These are phyloP conservation scores for Clarias macrocephalus DNA, from an alignment of 2,113 vertebrate species.

Conservation along the genomic window DNA sequence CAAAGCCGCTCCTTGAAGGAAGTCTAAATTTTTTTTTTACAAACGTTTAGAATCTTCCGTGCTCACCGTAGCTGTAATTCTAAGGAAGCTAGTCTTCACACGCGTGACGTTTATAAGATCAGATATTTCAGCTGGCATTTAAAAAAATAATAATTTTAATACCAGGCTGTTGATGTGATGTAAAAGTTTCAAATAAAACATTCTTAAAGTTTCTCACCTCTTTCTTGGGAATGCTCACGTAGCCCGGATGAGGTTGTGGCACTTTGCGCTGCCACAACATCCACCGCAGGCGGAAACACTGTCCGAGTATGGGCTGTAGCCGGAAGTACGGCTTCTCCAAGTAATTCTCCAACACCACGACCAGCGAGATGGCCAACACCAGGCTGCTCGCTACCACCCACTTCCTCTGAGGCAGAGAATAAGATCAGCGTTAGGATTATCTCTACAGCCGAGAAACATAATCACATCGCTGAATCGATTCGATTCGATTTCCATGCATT, in stretches of 20 bases:
- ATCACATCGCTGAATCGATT: too few relatives aligned
- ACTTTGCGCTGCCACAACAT: conserved; percentile 79
- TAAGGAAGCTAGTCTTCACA: too few relatives aligned
- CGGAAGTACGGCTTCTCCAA: conserved; percentile 85
- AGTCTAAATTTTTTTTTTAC: too few relatives aligned
- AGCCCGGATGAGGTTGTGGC: conserved; percentile 84
- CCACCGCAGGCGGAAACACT: conserved; percentile 76
- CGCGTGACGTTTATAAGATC: too few relatives aligned
- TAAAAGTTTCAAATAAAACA: background rate
- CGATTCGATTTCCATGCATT: too few relatives aligned
- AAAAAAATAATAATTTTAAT: too few relatives aligned
- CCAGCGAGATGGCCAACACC: conserved; percentile 80
- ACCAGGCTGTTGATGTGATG: background rate
- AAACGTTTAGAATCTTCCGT: too few relatives aligned
- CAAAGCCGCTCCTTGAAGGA: too few relatives aligned
- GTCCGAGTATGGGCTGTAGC: conserved; percentile 83
- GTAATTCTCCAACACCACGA: conserved; percentile 85
- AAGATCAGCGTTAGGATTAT: conserved; percentile 8
- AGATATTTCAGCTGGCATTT: background rate
- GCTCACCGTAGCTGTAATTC: too few relatives aligned
- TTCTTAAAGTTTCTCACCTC: conserved; percentile 79
- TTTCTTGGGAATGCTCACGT: conserved; percentile 86
- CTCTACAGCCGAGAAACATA: too few relatives aligned
- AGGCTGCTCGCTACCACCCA: conserved; percentile 81
- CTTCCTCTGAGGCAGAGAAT: conserved; percentile 78